Evolutionary conservation across 2,797 vertebrate genomes (phyloP).

Genomic region (Schizopygopsis malacanthus): DNA sequence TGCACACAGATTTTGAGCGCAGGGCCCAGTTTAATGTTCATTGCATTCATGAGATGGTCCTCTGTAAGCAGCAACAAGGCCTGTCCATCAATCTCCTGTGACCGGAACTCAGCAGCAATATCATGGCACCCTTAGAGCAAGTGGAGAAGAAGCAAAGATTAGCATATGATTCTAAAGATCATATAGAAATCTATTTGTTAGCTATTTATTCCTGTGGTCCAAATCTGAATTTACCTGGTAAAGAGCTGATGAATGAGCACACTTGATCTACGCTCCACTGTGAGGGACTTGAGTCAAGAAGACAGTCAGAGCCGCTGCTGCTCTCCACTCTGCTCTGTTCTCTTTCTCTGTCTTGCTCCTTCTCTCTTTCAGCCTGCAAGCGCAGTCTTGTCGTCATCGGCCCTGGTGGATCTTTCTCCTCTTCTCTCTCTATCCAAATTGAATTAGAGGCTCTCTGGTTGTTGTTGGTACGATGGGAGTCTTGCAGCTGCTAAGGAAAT

Average conservation of each 20-base stretch:
- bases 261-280: slow-evolving; percentile 91
- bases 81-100: slow-evolving; percentile 93
- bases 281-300: slow-evolving; percentile 79
- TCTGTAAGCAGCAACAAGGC: slow-evolving; percentile 91
- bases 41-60: slow-evolving; percentile 91
- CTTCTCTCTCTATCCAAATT: slow-evolving; percentile 48
- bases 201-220: not conserved
- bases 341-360: slow-evolving; percentile 62
- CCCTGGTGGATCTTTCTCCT: slow-evolving; percentile 71
- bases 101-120: slow-evolving; percentile 86
- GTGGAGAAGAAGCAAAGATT: not conserved
- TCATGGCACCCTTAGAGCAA: slow-evolving; percentile 82
- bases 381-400: slow-evolving; percentile 90
- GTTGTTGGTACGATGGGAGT: slow-evolving; percentile 47
- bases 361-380: slow-evolving; percentile 80
- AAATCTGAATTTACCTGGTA: slow-evolving; percentile 81
- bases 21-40: slow-evolving; percentile 93
- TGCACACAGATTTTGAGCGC: slow-evolving; percentile 93
- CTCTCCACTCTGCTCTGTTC: slow-evolving; percentile 69
- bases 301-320: slow-evolving; percentile 71
- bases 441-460: slow-evolving; percentile 39
- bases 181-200: not conserved
- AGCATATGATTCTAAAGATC: not conserved
- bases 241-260: slow-evolving; percentile 86
- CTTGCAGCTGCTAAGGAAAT: slow-evolving; percentile 48